phyloP scores from a whole-genome alignment of 2,113 vertebrate species.

The Gallinago media region DNA sequence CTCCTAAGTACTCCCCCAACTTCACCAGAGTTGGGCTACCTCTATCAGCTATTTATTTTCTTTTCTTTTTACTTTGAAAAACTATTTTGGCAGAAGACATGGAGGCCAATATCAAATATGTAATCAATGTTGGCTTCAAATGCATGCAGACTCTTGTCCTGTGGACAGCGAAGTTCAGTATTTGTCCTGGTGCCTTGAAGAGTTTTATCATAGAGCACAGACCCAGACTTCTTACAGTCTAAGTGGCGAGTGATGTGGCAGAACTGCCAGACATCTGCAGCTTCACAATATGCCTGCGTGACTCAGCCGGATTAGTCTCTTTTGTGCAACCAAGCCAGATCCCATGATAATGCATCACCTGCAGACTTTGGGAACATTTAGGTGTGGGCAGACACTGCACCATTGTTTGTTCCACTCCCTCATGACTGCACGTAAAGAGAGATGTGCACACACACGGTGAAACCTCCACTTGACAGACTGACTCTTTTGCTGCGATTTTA shows the following conservation, averaged over 20 bases:
- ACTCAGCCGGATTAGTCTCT: background rate
- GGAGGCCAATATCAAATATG: background rate
- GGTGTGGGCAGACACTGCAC: background rate
- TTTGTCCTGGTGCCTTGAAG: background rate
- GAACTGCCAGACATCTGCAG: background rate
- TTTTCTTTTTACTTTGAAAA: background rate
- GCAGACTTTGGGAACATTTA: background rate
- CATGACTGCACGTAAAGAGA: background rate
- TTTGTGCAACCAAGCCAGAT: background rate
- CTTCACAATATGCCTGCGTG: background rate
- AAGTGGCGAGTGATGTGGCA: background rate
- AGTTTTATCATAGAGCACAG: background rate
- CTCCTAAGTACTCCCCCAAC: background rate
- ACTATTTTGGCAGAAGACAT: background rate
- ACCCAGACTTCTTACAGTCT: background rate
- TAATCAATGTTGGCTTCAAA: background rate
- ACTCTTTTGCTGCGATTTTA: background rate
- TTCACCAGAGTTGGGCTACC: background rate
- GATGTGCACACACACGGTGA: rapidly evolving
- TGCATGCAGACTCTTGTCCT: rapidly evolving
- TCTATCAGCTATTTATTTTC: background rate
- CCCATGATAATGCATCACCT: background rate
- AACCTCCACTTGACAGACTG: background rate
- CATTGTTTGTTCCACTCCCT: background rate
- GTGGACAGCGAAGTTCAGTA: background rate